Base-by-base conservation (phyloP, 2,797 vertebrate species). In the Enteromius anoplus region DNA sequence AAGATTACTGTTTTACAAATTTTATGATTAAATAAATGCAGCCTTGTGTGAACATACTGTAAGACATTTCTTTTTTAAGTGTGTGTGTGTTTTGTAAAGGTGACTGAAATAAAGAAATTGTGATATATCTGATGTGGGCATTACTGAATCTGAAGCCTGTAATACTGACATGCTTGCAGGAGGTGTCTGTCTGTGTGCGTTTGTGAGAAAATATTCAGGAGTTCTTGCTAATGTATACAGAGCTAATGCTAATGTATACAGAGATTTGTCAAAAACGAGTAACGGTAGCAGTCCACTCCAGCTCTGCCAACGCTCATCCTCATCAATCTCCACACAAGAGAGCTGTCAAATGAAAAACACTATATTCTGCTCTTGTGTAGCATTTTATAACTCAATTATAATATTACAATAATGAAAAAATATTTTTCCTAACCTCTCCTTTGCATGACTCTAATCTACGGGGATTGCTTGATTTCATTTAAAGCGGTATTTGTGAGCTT, bases 181-280 rank as follows among this genome's bases (percentile, higher is more conserved):
- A 79, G 77, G 82, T 81, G 83, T 78, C 78, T 71, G 78, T 77
- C 55, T 84, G 71, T 65, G 80, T 81, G 76, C 51, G 77, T 81
- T 42, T 65, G 84, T 79, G 84, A 72, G 71, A 84, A 81, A 77
- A 78, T 80, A 81, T 81, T 69, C 68, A 78, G 86, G 86, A 80
- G 81, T 71, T 87, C 86, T 87, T 85, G 87, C 84, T 88, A 88
- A 88, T 84, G 84, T 79, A 86, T 81, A 86, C 80, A 72, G 80
- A 78, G 84, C 78, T 84, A 80, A 85, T 86, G 85, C 84, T 88
- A 88, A 88, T 86, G 82, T 83, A 87, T 84, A 87, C 75, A 72
- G 82, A 75, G 82, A 89, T 85, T 89, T 87, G 88, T 88, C 86
- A 82, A 86, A 88, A 88, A 89, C 80, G 55, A 73, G 78, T 80